phyloP scores from a whole-genome alignment of 2,888 invertebrate species.

The Noctua janthe region DNA sequence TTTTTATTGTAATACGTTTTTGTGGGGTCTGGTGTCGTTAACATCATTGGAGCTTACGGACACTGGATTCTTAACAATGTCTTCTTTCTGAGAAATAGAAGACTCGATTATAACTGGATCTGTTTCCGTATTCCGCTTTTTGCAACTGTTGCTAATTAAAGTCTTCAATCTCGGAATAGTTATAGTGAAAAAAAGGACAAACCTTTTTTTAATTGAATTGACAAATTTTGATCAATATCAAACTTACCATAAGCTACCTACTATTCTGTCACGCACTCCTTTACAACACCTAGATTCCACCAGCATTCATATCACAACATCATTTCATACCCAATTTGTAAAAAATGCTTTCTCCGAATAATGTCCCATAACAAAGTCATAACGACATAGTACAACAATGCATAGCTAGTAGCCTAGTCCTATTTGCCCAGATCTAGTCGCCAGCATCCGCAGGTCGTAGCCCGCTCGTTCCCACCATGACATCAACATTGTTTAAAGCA shows the following conservation, averaged over 20 bases:
- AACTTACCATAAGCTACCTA: background rate
- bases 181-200: background rate
- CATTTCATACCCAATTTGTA: background rate
- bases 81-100: conserved; percentile 53
- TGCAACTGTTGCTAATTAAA: conserved; percentile 22
- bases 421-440: conserved; percentile 36
- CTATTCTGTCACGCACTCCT: background rate
- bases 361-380: background rate
- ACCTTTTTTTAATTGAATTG: background rate
- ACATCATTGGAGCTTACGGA: conserved; percentile 74
- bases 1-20: conserved; percentile 79
- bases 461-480: conserved; percentile 70
- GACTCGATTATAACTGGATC: conserved; percentile 45
- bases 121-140: conserved; percentile 36
- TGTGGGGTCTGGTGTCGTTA: conserved; percentile 82
- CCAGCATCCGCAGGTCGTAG: conserved; percentile 68
- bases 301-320: background rate
- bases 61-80: conserved; percentile 60
- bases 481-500: conserved; percentile 73
- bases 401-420: conserved; percentile 18
- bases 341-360: conserved; percentile 13
- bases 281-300: background rate
- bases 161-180: background rate
- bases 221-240: background rate
- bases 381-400: conserved; percentile 12